phyloP scores from a whole-genome alignment of 2,113 vertebrate genomes.

The Brachypteracias leptosomus region DNA sequence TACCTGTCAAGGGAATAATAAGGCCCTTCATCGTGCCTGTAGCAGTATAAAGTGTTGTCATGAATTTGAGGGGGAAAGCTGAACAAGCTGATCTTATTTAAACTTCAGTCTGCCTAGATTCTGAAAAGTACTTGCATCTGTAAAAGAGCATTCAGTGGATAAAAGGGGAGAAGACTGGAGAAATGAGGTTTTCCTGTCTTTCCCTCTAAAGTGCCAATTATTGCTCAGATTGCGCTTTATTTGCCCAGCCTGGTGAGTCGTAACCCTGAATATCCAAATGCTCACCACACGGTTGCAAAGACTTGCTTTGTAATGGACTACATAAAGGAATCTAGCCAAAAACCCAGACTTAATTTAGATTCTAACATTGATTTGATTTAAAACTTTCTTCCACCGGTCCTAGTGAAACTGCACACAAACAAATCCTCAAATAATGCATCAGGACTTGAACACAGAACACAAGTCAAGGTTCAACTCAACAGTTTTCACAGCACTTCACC shows the following conservation, averaged over 20 bases:
- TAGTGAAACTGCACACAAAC: not conserved
- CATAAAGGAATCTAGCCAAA: not conserved
- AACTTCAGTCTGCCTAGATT: slow-evolving; percentile 7
- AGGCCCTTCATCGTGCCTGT: not conserved
- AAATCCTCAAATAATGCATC: not conserved
- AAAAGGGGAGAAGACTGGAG: not conserved
- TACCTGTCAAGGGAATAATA: slow-evolving; percentile 31
- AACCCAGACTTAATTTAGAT: not conserved
- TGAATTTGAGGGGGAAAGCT: not conserved
- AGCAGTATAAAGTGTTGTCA: not conserved
- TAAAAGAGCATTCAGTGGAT: not conserved
- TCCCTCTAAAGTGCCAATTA: not conserved
- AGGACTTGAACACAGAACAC: not conserved
- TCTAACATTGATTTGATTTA: not conserved
- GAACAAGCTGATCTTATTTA: slow-evolving; percentile 20
- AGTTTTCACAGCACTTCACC: not conserved
- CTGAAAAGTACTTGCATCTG: not conserved
- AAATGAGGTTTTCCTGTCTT: not conserved
- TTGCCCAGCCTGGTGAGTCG: not conserved
- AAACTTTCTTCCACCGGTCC: not conserved
- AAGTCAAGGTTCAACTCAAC: not conserved
- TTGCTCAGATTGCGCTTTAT: not conserved
- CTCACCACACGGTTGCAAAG: not conserved
- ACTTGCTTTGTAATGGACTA: not conserved
- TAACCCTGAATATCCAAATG: not conserved